Evolutionary conservation across 37 sponge, comb jelly and placozoan genomes (phyloP), one percentile per base, ranked within the genome.

Genomic region (Spongilla lacustris): DNA sequence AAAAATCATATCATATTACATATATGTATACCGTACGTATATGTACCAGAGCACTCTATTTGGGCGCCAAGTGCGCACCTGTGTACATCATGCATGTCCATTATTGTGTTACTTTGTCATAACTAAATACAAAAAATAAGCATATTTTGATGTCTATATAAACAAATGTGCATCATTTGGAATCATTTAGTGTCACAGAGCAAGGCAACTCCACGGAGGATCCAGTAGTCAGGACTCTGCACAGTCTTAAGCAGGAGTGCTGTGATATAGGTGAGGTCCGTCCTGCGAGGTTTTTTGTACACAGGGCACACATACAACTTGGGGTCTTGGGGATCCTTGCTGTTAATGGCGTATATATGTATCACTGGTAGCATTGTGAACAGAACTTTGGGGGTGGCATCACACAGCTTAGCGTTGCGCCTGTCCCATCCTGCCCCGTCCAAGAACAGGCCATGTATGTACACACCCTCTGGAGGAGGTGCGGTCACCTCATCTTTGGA

Each of bases 371-470:
- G 76, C 22, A 73, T 89, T 0, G 90, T 76, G 81, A 92, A 99
- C 66, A 99, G 85, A 14, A 99, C 98, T 86, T 99, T 99, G 24
- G 96, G 92, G 21, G 91, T 88, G 41, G 98, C 88, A 68, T 99
- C 98, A 9, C 88, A 34, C 74, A 99, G 92, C 46, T 83, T 82
- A 31, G 76, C 41, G 71, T 89, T 89, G 77, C 85, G 86, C 73
- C 83, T 90, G 90, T 99, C 99, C 99, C 99, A 99, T n/a, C 98
- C 96, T 28, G 98, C 97, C 23, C 99, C 99, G 75, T 99, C 99
- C 73, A 99, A 83, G 81, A 77, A 99, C 88, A 99, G 87, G 24
- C 99, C 98, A 49, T 97, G 67, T 24, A 99, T 91, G 78, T 99
- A 99, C 11, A 99, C 99, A 50, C 99, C 99, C 72, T 99, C 99